Evolutionary conservation across 2,113 vertebrate genomes (phyloP).

Genomic region (Chrysochloris asiatica): DNA sequence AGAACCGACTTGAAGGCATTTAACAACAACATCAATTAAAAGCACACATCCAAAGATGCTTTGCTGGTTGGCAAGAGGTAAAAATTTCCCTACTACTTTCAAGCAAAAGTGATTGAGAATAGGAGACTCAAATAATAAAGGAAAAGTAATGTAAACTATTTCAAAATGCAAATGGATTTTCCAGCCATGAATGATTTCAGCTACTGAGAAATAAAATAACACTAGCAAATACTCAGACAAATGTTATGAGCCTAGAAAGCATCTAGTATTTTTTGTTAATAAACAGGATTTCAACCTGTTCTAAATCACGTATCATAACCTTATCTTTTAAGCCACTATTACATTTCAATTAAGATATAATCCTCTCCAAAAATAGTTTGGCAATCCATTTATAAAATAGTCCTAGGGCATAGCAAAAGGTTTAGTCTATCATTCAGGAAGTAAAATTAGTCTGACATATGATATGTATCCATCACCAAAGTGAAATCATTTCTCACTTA

Average conservation of each 20-base stretch:
- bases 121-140: conserved; percentile 14
- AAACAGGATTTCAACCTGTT: conserved; percentile 56
- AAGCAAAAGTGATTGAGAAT: conserved; percentile 39
- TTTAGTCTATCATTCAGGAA: conserved; percentile 26
- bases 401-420: conserved; percentile 34
- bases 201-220: conserved; percentile 50
- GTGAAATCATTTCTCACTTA: conserved; percentile 23
- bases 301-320: conserved; percentile 35
- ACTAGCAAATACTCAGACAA: neutral
- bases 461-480: conserved; percentile 35
- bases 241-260: neutral
- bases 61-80: neutral
- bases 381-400: conserved; percentile 55
- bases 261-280: conserved; percentile 21
- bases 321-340: conserved; percentile 45
- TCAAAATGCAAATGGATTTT: conserved; percentile 48
- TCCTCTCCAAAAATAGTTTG: conserved; percentile 21
- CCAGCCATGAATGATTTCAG: conserved; percentile 29
- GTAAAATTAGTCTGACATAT: conserved; percentile 47
- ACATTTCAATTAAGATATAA: conserved; percentile 49
- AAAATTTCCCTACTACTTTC: conserved; percentile 4
- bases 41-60: neutral
- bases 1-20: no score
- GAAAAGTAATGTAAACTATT: conserved; percentile 16
- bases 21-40: no score